These are phyloP conservation scores for Porites lobata DNA, from an alignment of 92 coral and sea anemone genomes.

Conservation along the genomic window DNA sequence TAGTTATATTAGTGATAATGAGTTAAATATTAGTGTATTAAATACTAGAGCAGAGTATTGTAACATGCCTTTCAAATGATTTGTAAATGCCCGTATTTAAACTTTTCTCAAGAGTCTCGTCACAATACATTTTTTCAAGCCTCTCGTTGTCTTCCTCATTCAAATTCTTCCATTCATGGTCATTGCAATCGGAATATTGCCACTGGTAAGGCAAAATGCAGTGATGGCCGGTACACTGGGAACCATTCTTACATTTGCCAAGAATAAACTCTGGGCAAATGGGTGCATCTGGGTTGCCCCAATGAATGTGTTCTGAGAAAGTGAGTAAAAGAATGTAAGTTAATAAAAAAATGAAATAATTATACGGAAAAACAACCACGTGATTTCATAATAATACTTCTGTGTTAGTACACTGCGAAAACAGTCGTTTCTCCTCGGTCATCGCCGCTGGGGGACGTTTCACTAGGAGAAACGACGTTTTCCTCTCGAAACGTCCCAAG, in stretches of 20 bases:
- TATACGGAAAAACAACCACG: no score
- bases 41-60: no score
- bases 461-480: no score
- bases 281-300: neutral
- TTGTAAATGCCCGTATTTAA: neutral
- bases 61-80: constrained; percentile 10
- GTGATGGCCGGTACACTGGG: constrained; percentile 71
- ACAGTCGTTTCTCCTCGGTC: no score
- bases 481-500: no score
- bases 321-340: neutral
- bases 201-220: constrained; percentile 80
- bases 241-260: constrained; percentile 65
- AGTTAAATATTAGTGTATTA: neutral
- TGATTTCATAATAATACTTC: no score
- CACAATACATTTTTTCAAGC: constrained; percentile 83
- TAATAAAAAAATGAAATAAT: no score
- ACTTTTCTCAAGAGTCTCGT: constrained; percentile 24
- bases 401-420: no score
- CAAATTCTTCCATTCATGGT: constrained; percentile 61
- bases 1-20: neutral
- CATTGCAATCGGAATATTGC: constrained; percentile 48
- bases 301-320: constrained; percentile 12
- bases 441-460: no score
- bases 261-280: constrained; percentile 77
- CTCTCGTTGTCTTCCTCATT: constrained; percentile 57